phyloP scores from a whole-genome alignment of 1,140 invertebrate species.

The Caenorhabditis latens region DNA sequence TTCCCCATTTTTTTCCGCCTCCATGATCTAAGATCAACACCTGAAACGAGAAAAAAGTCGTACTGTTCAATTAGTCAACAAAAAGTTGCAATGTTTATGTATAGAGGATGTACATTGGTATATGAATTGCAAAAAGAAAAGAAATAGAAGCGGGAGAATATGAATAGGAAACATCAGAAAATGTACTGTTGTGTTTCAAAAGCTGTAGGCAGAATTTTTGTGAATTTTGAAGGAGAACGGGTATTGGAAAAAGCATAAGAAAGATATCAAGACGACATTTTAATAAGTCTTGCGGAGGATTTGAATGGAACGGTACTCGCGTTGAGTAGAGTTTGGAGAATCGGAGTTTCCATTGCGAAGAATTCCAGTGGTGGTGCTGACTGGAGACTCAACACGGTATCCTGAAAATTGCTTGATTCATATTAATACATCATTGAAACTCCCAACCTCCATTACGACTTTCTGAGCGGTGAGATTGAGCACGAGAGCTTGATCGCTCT shows the following conservation, averaged over 20 bases:
- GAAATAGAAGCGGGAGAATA: slow-evolving; percentile 7
- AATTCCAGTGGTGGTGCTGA: slow-evolving; percentile 61
- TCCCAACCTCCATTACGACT: slow-evolving; percentile 17
- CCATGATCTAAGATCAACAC: background rate
- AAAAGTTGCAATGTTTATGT: slow-evolving; percentile 37
- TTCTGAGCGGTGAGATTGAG: slow-evolving; percentile 35
- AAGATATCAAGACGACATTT: background rate
- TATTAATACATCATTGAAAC: background rate
- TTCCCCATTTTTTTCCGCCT: background rate
- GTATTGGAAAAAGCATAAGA: slow-evolving; percentile 33
- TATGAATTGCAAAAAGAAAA: background rate
- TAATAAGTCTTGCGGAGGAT: slow-evolving; percentile 67
- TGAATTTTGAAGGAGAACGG: slow-evolving; percentile 46
- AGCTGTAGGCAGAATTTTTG: slow-evolving; percentile 54
- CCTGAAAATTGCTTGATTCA: slow-evolving; percentile 48
- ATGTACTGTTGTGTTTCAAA: slow-evolving; percentile 40
- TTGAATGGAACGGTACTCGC: slow-evolving; percentile 63
- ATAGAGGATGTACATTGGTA: background rate
- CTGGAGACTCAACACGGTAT: slow-evolving; percentile 64
- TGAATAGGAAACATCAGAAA: slow-evolving; percentile 22
- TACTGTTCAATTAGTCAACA: slow-evolving; percentile 49
- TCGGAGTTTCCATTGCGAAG: slow-evolving; percentile 60
- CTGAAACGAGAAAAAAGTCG: background rate
- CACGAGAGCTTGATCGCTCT: slow-evolving; percentile 35
- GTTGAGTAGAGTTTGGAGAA: slow-evolving; percentile 59